A percentile compares a stretch with the other conserved stretches of the same genome.
Conservation (phyloP, 2,888 invertebrate genomes). For the Polydrusus cervinus region DNA sequence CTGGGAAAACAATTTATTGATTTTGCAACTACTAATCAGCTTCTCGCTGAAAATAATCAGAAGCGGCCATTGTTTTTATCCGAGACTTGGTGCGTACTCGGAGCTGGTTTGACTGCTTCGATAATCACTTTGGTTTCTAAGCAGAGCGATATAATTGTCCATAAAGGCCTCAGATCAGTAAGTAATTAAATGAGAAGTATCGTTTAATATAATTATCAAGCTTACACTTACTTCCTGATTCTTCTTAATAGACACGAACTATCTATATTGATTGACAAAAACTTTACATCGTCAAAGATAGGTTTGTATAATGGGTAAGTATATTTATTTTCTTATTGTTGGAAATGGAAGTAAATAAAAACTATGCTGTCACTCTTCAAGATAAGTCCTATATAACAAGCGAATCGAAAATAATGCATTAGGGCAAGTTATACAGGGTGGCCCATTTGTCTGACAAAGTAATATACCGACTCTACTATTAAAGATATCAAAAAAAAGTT, state of each 20-base stretch:
- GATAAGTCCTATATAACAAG: background rate
- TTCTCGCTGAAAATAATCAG: conserved; percentile 46
- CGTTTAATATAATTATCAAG: conserved; percentile 46
- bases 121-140: conserved; percentile 48
- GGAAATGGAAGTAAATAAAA: conserved; percentile 8
- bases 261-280: conserved; percentile 35
- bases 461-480: too few species aligned
- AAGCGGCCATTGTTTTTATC: conserved; percentile 46
- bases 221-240: conserved; percentile 50
- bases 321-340: conserved; percentile 20
- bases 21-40: conserved; percentile 58
- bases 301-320: background rate
- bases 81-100: conserved; percentile 36
- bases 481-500: too few species aligned
- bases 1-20: conserved; percentile 59
- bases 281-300: background rate
- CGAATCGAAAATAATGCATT: background rate
- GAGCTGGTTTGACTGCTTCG: conserved; percentile 50
- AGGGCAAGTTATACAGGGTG: too few species aligned
- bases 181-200: conserved; percentile 51
- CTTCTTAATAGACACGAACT: conserved; percentile 26
- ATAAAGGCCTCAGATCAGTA: conserved; percentile 44
- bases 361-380: background rate
- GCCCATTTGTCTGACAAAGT: too few species aligned
- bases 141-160: conserved; percentile 49